These are phyloP conservation scores for Pluvianellus socialis DNA, from an alignment of 2,113 vertebrate species.

Conservation along the genomic window DNA sequence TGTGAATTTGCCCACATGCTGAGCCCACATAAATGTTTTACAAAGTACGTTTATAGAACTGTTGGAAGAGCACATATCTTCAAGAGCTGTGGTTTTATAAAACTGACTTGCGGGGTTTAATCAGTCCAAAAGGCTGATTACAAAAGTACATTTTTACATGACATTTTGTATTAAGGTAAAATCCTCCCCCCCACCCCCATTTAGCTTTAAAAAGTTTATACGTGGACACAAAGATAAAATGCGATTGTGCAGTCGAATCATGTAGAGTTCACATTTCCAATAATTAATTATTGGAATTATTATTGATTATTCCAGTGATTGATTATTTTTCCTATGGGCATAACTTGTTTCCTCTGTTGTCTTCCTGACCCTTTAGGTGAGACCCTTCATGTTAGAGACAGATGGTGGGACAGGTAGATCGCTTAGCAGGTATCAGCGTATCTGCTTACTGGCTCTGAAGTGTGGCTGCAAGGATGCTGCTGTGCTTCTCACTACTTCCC, in stretches of 20 bases:
- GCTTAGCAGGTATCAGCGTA: not conserved
- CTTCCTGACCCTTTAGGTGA: not conserved
- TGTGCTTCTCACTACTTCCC: accelerated
- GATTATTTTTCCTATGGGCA: not conserved
- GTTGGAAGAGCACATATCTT: not conserved
- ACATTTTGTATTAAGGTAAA: not conserved
- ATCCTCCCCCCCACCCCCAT: accelerated
- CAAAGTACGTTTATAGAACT: not conserved
- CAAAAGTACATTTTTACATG: not conserved
- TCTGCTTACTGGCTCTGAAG: not conserved
- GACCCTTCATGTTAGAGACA: not conserved
- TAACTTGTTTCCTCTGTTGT: not conserved
- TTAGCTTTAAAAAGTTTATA: not conserved
- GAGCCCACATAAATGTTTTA: not conserved
- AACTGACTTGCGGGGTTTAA: not conserved
- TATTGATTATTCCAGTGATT: not conserved
- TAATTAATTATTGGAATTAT: not conserved
- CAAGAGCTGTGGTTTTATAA: not conserved
- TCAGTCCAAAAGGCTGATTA: not conserved
- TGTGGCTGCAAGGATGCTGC: not conserved
- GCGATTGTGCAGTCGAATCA: accelerated
- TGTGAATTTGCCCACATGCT: not conserved
- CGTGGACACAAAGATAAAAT: not conserved
- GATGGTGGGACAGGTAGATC: not conserved
- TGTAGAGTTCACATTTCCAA: not conserved